These are phyloP conservation scores for Cnemophilus loriae DNA, from an alignment of 2,113 vertebrate genomes.

Conservation along the genomic window DNA sequence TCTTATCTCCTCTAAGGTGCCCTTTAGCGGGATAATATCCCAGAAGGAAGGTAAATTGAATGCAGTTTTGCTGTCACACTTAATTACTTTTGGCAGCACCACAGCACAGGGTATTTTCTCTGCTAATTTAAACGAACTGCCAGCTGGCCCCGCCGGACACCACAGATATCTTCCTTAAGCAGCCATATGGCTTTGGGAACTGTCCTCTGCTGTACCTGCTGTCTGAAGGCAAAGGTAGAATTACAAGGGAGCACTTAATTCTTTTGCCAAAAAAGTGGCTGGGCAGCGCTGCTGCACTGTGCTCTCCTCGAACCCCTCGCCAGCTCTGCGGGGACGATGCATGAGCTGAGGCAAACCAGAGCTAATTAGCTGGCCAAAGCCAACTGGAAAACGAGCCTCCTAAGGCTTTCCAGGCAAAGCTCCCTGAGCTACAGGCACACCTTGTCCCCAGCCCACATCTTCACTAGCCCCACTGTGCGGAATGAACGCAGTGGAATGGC, in stretches of 20 bases:
- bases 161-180: background rate
- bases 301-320: fast-evolving
- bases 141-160: background rate
- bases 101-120: background rate
- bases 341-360: background rate
- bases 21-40: background rate
- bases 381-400: background rate
- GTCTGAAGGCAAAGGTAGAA: background rate
- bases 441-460: background rate
- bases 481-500: background rate
- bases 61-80: background rate
- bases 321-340: fast-evolving
- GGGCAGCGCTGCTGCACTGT: fast-evolving
- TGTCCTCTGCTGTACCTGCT: background rate
- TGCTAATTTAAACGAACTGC: background rate
- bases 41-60: background rate
- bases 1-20: background rate
- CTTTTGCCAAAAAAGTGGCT: background rate
- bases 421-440: background rate
- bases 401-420: background rate
- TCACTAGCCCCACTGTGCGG: background rate
- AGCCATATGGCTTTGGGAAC: background rate
- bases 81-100: constrained; percentile 18
- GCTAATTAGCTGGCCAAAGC: background rate
- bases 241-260: background rate